Percentiles rank a stretch among this genome's conserved stretches.
phyloP scores from a whole-genome alignment of 2,888 invertebrate genomes.

The Dyspetes luteomarginatus region DNA sequence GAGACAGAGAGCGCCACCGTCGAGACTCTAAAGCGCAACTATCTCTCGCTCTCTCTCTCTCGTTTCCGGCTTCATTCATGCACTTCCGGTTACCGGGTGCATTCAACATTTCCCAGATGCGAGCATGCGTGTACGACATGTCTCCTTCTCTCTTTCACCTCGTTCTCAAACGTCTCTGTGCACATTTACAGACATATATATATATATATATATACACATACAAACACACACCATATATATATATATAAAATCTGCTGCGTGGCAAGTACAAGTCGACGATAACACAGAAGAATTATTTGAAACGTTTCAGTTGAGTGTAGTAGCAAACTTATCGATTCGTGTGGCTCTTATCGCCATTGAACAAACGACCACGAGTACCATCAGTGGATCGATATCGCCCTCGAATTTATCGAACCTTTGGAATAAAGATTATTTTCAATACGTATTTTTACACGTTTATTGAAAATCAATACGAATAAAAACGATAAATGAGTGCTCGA shows the following conservation, averaged over 20 bases:
- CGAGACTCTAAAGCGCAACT: background rate
- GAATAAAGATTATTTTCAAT: background rate
- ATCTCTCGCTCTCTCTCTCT: conserved; percentile 44
- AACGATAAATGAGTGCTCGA: no score
- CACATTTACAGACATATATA: background rate
- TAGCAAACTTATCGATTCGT: background rate
- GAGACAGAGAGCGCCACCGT: background rate
- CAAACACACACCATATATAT: background rate
- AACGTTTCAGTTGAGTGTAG: background rate
- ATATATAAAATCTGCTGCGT: no score
- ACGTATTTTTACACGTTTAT: no score
- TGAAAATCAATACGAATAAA: no score
- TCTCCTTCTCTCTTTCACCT: background rate
- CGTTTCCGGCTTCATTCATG: conserved; percentile 76
- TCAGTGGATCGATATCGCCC: background rate
- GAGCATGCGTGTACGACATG: background rate
- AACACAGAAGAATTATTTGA: background rate
- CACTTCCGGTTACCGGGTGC: conserved; percentile 73
- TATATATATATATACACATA: background rate
- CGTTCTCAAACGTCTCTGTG: background rate
- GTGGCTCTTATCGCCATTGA: background rate
- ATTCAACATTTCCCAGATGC: conserved; percentile 66
- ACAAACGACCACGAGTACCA: background rate
- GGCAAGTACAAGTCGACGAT: background rate
- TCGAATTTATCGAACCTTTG: background rate